phyloP scores from a whole-genome alignment of 2,113 vertebrate genomes.

The Equus przewalskii region DNA sequence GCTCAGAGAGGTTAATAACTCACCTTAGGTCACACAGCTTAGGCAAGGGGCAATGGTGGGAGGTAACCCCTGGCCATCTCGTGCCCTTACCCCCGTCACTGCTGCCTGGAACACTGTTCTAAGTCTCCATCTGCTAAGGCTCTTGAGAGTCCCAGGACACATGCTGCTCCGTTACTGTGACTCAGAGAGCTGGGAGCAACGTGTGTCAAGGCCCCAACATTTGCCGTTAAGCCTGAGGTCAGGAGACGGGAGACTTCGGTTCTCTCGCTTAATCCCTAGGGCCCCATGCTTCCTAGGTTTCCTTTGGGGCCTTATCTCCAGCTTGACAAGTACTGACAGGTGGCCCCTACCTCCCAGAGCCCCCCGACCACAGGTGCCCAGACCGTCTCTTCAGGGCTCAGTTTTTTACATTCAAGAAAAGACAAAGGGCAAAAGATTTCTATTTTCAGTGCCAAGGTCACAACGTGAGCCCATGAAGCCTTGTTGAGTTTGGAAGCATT shows the following conservation, averaged over 20 bases:
- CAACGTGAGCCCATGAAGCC: not conserved
- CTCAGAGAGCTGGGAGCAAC: not conserved
- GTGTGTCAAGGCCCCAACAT: not conserved
- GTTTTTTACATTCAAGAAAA: not conserved
- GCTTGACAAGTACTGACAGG: not conserved
- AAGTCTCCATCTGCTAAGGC: not conserved
- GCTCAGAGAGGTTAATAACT: constrained; percentile 13
- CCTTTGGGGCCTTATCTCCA: not conserved
- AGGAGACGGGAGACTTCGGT: not conserved
- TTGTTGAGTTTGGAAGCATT: not conserved
- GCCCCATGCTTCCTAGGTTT: not conserved
- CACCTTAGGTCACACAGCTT: constrained; percentile 14
- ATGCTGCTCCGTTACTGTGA: not conserved
- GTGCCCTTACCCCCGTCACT: not conserved
- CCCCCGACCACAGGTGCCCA: not conserved
- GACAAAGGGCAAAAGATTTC: constrained; percentile 29
- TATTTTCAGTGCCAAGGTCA: constrained; percentile 33
- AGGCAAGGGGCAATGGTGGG: not conserved
- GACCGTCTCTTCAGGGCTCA: not conserved
- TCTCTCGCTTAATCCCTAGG: not conserved
- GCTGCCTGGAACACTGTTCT: not conserved
- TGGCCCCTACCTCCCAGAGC: not conserved
- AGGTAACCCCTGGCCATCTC: not conserved
- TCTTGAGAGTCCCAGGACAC: not conserved
- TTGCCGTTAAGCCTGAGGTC: not conserved